phyloP scores from a whole-genome alignment of 2,113 vertebrate genomes.

The Strigops habroptila region DNA sequence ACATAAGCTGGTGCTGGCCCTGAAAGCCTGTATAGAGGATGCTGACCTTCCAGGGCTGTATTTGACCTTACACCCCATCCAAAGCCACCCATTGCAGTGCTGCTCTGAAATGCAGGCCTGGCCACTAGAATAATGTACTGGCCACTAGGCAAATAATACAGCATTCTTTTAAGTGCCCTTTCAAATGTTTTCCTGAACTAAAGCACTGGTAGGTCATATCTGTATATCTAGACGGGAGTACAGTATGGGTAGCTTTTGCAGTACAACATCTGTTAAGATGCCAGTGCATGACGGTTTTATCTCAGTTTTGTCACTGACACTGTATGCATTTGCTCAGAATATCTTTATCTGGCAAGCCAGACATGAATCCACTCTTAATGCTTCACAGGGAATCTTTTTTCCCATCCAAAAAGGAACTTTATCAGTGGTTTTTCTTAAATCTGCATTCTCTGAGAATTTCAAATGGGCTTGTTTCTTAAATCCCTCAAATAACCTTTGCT shows the following conservation, averaged over 20 bases:
- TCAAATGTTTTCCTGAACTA: background rate
- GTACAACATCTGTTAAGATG: background rate
- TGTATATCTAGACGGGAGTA: background rate
- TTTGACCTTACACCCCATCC: background rate
- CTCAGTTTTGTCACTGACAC: background rate
- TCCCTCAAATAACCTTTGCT: slow-evolving; percentile 16
- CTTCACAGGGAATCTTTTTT: slow-evolving; percentile 11
- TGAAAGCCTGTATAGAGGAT: background rate
- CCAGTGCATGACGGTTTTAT: background rate
- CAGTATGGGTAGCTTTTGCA: background rate
- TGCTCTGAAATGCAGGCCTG: background rate
- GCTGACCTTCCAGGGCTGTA: background rate
- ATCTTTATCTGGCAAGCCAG: slow-evolving; percentile 47
- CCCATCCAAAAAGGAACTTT: slow-evolving; percentile 27
- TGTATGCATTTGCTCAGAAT: background rate
- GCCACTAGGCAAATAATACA: background rate
- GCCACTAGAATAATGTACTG: background rate
- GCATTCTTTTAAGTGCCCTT: background rate
- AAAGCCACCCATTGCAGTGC: background rate
- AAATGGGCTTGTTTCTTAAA: slow-evolving; percentile 8
- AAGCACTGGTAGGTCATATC: background rate
- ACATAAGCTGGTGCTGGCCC: background rate
- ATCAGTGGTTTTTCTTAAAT: slow-evolving; percentile 29
- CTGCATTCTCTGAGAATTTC: slow-evolving; percentile 10
- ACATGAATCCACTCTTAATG: slow-evolving; percentile 8